Evolutionary conservation across 2,797 vertebrate species (phyloP).

Genomic region (Acanthurus tractus): DNA sequence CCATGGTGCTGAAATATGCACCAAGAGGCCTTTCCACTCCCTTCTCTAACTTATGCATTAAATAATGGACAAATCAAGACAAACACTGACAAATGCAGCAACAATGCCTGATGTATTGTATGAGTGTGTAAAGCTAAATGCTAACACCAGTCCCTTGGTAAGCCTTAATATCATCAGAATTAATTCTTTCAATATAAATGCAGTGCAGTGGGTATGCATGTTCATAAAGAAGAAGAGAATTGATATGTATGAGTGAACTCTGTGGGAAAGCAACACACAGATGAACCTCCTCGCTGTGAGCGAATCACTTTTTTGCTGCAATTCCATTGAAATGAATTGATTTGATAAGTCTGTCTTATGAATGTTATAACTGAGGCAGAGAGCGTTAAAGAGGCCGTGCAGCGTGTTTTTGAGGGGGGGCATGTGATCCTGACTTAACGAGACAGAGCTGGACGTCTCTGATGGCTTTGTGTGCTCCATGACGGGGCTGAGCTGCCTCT

Average conservation of each 20-base stretch:
- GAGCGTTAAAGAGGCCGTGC: neutral
- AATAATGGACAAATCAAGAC: too few relatives aligned
- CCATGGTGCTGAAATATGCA: too few relatives aligned
- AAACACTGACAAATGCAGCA: too few relatives aligned
- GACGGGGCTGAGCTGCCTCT: slow-evolving; percentile 4
- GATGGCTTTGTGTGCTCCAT: neutral
- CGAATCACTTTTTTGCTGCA: neutral
- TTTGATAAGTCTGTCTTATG: neutral
- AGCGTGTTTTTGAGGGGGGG: neutral
- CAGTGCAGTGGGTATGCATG: too few relatives aligned
- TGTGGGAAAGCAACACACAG: neutral
- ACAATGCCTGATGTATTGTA: too few relatives aligned
- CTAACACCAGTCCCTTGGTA: too few relatives aligned
- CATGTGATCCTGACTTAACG: slow-evolving; percentile 11
- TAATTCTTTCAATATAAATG: too few relatives aligned
- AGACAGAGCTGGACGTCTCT: neutral
- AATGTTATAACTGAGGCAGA: neutral
- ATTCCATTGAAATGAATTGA: neutral
- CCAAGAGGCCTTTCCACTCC: too few relatives aligned
- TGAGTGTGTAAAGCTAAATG: too few relatives aligned
- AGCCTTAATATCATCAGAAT: too few relatives aligned
- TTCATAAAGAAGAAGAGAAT: too few relatives aligned
- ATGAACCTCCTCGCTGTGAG: neutral
- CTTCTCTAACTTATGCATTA: neutral
- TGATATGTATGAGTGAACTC: neutral